Conservation (phyloP, 2,797 vertebrate species). For the Lutjanus campechanus region DNA sequence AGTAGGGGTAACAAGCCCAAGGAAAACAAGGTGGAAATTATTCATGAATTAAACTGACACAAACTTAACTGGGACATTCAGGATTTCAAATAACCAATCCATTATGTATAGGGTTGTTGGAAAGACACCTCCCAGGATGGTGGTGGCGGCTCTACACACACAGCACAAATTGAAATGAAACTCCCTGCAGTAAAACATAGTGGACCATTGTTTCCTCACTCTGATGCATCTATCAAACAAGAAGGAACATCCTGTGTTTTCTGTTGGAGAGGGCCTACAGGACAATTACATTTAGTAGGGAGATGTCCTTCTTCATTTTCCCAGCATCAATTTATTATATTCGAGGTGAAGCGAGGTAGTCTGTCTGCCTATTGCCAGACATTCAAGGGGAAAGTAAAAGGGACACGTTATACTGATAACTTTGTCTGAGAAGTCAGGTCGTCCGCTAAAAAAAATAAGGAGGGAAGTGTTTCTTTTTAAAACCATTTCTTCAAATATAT, state of each 20-base stretch:
- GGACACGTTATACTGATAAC: constrained; percentile 32
- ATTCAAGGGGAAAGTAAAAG: constrained; percentile 48
- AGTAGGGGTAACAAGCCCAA: constrained; percentile 44
- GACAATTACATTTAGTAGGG: constrained; percentile 35
- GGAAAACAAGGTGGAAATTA: constrained; percentile 71
- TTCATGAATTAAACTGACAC: constrained; percentile 77
- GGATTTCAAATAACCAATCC: constrained; percentile 73
- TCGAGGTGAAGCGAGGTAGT: constrained; percentile 45
- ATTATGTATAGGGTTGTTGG: constrained; percentile 67
- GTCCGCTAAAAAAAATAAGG: constrained; percentile 15
- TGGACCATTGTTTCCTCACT: constrained; percentile 41
- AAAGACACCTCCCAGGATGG: constrained; percentile 56
- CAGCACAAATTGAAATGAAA: constrained; percentile 50
- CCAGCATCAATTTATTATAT: constrained; percentile 37
- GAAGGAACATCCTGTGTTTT: constrained; percentile 27
- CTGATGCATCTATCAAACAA: constrained; percentile 27
- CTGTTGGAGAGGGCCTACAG: background rate
- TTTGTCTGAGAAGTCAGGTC: background rate
- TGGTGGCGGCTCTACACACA: constrained; percentile 22
- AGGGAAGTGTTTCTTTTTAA: constrained; percentile 14
- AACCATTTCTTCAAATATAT: constrained; percentile 36
- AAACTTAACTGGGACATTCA: constrained; percentile 74
- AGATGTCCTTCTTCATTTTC: constrained; percentile 36
- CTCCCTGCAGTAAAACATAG: constrained; percentile 36
- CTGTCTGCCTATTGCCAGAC: constrained; percentile 48